These are phyloP conservation scores for Drosophila takahashii DNA, from an alignment of 1,140 invertebrate genomes.

Conservation along the genomic window DNA sequence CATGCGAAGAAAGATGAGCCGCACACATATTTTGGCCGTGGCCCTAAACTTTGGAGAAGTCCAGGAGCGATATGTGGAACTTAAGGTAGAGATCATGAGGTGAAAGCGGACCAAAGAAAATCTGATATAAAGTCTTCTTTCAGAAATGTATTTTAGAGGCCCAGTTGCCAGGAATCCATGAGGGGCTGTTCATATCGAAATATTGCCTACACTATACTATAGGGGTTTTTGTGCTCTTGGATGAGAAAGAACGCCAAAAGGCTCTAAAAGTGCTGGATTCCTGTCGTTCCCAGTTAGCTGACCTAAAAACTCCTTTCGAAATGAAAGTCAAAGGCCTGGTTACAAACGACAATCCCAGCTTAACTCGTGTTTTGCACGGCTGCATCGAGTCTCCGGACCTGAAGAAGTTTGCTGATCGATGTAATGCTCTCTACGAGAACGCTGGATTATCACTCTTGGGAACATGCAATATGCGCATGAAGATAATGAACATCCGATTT, in stretches of 20 bases:
- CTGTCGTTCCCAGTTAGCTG: conserved; percentile 51
- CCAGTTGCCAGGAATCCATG: conserved; percentile 68
- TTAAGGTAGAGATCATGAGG: conserved; percentile 48
- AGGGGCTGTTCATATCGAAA: conserved; percentile 59
- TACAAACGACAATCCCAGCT: conserved; percentile 93
- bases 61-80: conserved; percentile 41
- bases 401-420: conserved; percentile 74
- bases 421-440: conserved; percentile 86
- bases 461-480: conserved; percentile 90
- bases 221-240: conserved; percentile 64
- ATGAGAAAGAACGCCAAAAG: conserved; percentile 62
- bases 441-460: too few relatives aligned
- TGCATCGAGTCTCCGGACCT: conserved; percentile 86
- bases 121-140: not conserved
- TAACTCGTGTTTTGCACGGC: conserved; percentile 90
- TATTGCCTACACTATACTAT: conserved; percentile 62
- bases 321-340: conserved; percentile 88
- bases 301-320: conserved; percentile 54
- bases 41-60: conserved; percentile 58
- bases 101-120: too few relatives aligned
- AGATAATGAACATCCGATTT: conserved; percentile 90
- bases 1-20: conserved; percentile 63
- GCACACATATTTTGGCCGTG: conserved; percentile 73
- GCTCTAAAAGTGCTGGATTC: conserved; percentile 52
- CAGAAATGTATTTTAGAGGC: conserved; percentile 63